Percentiles rank a stretch among this genome's conserved stretches.
Evolutionary conservation across 2,797 vertebrate genomes (phyloP).

Genomic region (Furcifer pardalis): DNA sequence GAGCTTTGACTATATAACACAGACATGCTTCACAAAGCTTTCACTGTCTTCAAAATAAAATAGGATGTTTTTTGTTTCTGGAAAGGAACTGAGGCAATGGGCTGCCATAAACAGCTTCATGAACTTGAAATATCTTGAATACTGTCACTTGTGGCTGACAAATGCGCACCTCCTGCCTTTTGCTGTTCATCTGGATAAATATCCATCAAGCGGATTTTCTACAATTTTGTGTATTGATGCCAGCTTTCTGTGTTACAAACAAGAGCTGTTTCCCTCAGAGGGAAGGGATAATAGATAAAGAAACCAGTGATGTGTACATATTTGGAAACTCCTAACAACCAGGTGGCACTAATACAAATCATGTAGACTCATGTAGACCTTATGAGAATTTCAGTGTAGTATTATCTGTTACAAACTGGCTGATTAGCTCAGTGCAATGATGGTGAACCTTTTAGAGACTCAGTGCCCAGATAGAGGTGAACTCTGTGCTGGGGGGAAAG

Average conservation of each 20-base stretch:
- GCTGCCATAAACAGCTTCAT: slow-evolving; percentile 21
- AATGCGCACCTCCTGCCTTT: background rate
- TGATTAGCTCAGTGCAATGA: no score
- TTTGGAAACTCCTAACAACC: background rate
- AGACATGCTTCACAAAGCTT: slow-evolving; percentile 36
- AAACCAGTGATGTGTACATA: background rate
- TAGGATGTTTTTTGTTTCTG: slow-evolving; percentile 27
- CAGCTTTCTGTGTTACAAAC: background rate
- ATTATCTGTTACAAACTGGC: no score
- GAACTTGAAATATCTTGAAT: slow-evolving; percentile 43
- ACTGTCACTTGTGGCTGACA: slow-evolving; percentile 23
- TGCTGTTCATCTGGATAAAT: slow-evolving; percentile 14
- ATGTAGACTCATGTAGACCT: no score
- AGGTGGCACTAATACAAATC: background rate
- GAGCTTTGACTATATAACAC: slow-evolving; percentile 58
- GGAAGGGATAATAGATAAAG: background rate
- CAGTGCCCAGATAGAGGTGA: no score
- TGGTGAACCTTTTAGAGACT: no score
- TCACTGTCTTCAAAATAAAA: slow-evolving; percentile 28
- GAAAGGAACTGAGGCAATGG: slow-evolving; percentile 38
- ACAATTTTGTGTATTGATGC: slow-evolving; percentile 3
- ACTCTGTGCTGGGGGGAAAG: no score
- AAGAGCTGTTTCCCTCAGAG: background rate
- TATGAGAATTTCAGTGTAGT: no score
- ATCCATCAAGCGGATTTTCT: background rate